phyloP scores from a whole-genome alignment of 1,140 invertebrate species.

The Microvelia longipes region DNA sequence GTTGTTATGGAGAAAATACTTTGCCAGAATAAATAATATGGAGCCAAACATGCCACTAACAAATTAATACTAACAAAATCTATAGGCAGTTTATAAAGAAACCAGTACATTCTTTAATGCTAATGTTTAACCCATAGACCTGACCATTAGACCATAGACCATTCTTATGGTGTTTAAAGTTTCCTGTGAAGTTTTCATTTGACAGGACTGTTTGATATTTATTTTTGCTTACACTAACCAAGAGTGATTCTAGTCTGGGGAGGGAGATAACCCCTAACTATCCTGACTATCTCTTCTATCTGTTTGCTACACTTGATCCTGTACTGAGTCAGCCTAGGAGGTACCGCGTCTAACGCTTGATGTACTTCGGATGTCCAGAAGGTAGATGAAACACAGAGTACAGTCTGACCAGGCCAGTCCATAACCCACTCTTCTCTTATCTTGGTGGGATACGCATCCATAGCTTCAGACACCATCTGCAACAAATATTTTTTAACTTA shows the following conservation, averaged over 20 bases:
- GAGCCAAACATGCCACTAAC: no score
- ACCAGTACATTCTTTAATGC: no score
- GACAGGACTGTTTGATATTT: no score
- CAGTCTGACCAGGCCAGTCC: slow-evolving; percentile 73
- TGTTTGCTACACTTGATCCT: slow-evolving; percentile 41
- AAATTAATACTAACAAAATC: no score
- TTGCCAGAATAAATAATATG: no score
- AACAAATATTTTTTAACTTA: slow-evolving; percentile 5
- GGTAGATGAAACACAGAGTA: slow-evolving; percentile 70
- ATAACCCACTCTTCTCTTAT: slow-evolving; percentile 65
- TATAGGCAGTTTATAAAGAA: no score
- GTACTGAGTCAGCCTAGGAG: slow-evolving; percentile 36
- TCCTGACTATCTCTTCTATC: slow-evolving; percentile 71
- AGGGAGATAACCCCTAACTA: slow-evolving; percentile 73
- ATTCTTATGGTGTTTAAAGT: no score
- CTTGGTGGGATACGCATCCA: slow-evolving; percentile 48
- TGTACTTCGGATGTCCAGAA: slow-evolving; percentile 84
- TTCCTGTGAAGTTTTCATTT: no score
- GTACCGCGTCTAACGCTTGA: slow-evolving; percentile 43
- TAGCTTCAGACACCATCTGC: slow-evolving; percentile 35
- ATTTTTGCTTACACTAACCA: slow-evolving; percentile 42
- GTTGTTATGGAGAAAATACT: no score
- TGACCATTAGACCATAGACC: no score
- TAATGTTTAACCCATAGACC: no score
- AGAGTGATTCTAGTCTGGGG: slow-evolving; percentile 79